A percentile compares a stretch with the other conserved stretches of the same genome.
Evolutionary conservation across 1,140 invertebrate species (phyloP).

Genomic region (Pygmarrhopalites habei): DNA sequence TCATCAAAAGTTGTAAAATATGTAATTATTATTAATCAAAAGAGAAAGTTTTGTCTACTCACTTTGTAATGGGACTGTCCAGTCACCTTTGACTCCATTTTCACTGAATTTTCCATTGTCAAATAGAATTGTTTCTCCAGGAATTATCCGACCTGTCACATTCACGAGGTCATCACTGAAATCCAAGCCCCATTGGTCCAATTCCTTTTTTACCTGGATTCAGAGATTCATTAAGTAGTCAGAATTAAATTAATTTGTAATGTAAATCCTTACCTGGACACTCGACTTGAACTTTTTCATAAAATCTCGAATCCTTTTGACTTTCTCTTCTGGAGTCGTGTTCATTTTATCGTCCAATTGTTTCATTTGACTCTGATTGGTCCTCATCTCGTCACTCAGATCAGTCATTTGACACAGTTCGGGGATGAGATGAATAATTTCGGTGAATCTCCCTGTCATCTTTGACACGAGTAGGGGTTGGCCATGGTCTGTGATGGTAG

Average conservation of each 20-base stretch:
- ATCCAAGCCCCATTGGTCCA: constrained; percentile 19
- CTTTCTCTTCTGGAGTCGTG: constrained; percentile 44
- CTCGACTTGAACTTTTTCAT: constrained; percentile 24
- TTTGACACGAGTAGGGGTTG: too few species aligned
- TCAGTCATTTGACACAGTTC: constrained; percentile 38
- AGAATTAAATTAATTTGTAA: too few species aligned
- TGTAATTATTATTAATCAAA: background rate
- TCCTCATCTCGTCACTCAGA: constrained; percentile 40
- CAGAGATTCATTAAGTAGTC: background rate
- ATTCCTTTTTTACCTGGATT: background rate
- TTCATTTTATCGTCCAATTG: constrained; percentile 42
- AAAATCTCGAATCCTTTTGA: constrained; percentile 38
- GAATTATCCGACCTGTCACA: constrained; percentile 17
- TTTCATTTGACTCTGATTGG: constrained; percentile 42
- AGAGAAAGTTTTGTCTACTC: background rate
- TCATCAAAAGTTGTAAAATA: background rate
- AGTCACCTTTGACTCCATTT: constrained; percentile 21
- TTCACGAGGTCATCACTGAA: constrained; percentile 11
- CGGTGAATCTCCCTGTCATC: too few species aligned
- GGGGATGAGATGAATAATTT: too few species aligned
- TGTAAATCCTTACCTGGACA: background rate
- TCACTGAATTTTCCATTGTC: background rate
- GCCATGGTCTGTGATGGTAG: too few species aligned
- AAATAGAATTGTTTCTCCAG: constrained; percentile 22
- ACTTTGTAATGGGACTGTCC: constrained; percentile 27